Conservation (phyloP, 1,140 invertebrate species). For the Tyrophagus putrescentiae region DNA sequence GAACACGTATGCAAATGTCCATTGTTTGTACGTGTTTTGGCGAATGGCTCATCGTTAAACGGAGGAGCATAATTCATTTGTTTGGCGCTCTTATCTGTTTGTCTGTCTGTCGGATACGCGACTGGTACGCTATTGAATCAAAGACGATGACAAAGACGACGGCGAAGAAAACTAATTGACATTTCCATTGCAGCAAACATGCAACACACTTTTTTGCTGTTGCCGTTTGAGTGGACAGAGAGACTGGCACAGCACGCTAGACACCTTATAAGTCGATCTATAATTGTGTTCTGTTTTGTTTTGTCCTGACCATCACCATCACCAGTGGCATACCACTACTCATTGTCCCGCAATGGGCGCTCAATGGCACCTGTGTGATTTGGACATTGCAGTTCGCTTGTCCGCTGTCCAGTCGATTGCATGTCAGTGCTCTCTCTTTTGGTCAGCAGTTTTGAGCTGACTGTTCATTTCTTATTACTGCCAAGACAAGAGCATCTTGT, state of each 20-base stretch:
- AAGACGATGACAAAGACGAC: too few species aligned
- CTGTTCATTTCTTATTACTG: too few species aligned
- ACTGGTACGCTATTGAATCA: too few species aligned
- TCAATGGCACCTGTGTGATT: neutral
- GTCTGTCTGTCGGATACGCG: neutral
- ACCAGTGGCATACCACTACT: neutral
- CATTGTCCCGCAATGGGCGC: neutral
- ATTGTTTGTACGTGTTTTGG: neutral
- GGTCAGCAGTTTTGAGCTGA: too few species aligned
- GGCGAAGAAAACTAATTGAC: too few species aligned
- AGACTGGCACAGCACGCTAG: neutral
- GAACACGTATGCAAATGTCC: constrained; percentile 10
- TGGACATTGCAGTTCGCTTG: too few species aligned
- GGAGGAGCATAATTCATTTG: constrained; percentile 3
- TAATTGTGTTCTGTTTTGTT: constrained; percentile 13
- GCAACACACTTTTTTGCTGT: too few species aligned
- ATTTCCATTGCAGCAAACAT: too few species aligned
- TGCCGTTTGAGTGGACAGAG: too few species aligned
- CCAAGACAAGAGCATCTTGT: too few species aligned
- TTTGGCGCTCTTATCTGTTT: constrained; percentile 10
- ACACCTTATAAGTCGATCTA: constrained; percentile 13
- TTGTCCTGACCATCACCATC: neutral
- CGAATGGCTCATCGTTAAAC: neutral
- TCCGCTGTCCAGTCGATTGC: too few species aligned
- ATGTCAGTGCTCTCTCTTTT: too few species aligned